Evolutionary conservation across 2,888 invertebrate genomes (phyloP).

Genomic region (Rhogogaster chlorosoma): DNA sequence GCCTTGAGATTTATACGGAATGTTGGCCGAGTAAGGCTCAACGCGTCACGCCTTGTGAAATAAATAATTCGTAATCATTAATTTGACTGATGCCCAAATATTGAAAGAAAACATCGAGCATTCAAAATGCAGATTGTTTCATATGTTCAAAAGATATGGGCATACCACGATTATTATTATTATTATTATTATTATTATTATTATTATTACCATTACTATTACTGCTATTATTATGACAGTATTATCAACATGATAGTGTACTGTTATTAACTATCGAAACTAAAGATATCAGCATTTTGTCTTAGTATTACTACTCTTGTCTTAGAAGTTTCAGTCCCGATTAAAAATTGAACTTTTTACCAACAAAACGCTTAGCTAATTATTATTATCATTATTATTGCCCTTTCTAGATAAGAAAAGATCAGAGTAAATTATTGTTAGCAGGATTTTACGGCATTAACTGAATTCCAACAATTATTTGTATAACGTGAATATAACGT

Average conservation of each 20-base stretch:
- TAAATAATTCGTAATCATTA: neutral
- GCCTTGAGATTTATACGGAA: neutral
- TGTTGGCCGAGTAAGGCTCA: neutral
- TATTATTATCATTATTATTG: neutral
- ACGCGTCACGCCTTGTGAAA: neutral
- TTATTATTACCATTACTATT: neutral
- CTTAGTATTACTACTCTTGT: neutral
- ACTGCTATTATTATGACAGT: neutral
- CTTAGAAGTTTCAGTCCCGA: neutral
- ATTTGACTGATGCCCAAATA: neutral
- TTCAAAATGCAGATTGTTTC: neutral
- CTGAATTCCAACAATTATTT: neutral
- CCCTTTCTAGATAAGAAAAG: neutral
- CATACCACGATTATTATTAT: neutral
- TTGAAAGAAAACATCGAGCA: neutral
- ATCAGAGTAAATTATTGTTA: neutral
- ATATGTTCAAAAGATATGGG: neutral
- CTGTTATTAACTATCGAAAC: neutral
- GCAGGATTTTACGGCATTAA: neutral
- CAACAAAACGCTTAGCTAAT: neutral
- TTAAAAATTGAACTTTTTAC: neutral
- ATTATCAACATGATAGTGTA: neutral
- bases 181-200: neutral
- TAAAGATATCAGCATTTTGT: neutral
- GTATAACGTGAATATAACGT: neutral